Conservation (phyloP, 2,888 invertebrate genomes). For the Nomada ferruginata region DNA sequence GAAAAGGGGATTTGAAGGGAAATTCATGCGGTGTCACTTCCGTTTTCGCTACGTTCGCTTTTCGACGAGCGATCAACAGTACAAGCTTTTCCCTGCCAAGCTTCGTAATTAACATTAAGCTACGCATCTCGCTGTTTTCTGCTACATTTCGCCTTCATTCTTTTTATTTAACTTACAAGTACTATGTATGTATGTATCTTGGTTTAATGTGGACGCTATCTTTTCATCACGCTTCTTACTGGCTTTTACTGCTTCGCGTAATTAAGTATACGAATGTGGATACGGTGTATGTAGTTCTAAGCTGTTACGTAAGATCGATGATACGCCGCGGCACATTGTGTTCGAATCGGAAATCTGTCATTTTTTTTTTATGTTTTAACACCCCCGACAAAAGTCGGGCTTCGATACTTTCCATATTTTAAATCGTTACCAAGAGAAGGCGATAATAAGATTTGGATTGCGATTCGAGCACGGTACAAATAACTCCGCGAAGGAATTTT, state of each 20-base stretch:
- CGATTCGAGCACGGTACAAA: constrained; percentile 22
- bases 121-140: constrained; percentile 16
- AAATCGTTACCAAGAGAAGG: no score
- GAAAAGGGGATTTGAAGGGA: constrained; percentile 24
- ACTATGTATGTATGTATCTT: not conserved
- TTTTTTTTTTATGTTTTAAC: not conserved
- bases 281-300: constrained; percentile 31
- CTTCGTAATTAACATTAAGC: constrained; percentile 45
- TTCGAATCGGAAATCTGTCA: constrained; percentile 30
- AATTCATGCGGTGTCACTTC: constrained; percentile 28
- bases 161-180: not conserved
- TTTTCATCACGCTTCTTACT: constrained; percentile 39
- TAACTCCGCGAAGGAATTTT: not conserved
- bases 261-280: constrained; percentile 26
- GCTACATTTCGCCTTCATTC: constrained; percentile 18
- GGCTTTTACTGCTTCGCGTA: constrained; percentile 40
- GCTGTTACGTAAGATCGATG: constrained; percentile 27
- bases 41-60: constrained; percentile 9
- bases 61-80: constrained; percentile 27
- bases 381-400: no score
- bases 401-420: no score
- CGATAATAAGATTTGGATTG: not conserved
- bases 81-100: constrained; percentile 14
- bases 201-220: constrained; percentile 21
- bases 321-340: constrained; percentile 22